Evolutionary conservation across 2,113 vertebrate species (phyloP), one percentile per base, ranked within the genome.

Genomic region (Uria lomvia): DNA sequence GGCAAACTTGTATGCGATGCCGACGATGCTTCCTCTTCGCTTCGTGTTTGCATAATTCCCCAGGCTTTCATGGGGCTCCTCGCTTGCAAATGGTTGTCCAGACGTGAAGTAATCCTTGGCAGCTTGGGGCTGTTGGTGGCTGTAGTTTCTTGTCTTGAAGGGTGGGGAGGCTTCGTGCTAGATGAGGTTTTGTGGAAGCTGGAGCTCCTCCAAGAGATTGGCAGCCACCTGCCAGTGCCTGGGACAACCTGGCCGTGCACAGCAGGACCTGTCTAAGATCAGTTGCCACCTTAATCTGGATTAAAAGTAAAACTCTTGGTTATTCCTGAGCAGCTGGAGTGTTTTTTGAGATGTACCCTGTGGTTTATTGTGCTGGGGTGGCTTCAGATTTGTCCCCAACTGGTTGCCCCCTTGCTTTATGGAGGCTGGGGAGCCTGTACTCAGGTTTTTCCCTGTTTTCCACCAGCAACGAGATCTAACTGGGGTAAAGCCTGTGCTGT

Each of bases 31-130:
- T 96, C 70, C 70, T 74, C 53, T 92, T 91, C 17, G 55, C 72
- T 42, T 88, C 79, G 1, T 79, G 73, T 95, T 95, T 95, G 60
- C 83, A 53, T 97, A 79, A 94, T 94, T 94, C 58, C 22, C 7
- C 4, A 11, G 74, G 34, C 56, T 89, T 94, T 77, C 58, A 45
- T 15, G 22, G 34, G 23, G 26, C 53, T 95, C 36, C 73, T 89
- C 0, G 0, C 55, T 90, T 74, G 43, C 29, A 30, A 30, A 45
- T 34, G 13, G 34, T 71, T 82, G 58, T 56, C 45, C 58, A 82
- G 50, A 85, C 2, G 3, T 27, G 62, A 42, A 75, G 47, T 84
- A 91, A 90, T 86, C 40, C 67, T 75, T 11, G 23, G 45, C 29
- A 66, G 49, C 30, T 47, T 26, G 42, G 53, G 60, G 32, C 86